phyloP scores from a whole-genome alignment of 2,797 vertebrate genomes.

The Myioborus melanocephalus region DNA sequence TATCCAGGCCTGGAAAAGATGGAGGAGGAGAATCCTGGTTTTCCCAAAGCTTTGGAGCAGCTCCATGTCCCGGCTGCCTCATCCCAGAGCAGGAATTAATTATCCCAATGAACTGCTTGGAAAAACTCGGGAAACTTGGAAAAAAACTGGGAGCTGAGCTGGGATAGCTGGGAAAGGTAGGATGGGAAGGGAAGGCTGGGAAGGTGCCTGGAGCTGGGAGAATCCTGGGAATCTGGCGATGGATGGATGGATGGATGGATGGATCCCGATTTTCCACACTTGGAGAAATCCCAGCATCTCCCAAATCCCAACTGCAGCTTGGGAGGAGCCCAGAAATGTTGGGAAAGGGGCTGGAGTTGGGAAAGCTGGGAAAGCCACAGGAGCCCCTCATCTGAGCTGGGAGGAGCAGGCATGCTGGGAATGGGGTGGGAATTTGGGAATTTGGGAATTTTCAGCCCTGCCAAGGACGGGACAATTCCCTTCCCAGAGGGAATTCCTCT shows the following conservation, averaged over 20 bases:
- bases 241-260: not conserved
- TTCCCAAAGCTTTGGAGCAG: not conserved
- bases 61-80: fast-evolving
- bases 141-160: not conserved
- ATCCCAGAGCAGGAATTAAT: conserved; percentile 1
- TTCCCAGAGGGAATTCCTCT: not conserved
- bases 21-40: not conserved
- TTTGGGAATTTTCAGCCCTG: not conserved
- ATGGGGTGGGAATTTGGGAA: not conserved
- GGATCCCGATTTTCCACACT: fast-evolving
- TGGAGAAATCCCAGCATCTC: not conserved
- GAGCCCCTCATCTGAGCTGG: not conserved
- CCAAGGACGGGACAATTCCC: not conserved
- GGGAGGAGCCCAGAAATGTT: not conserved
- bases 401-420: not conserved
- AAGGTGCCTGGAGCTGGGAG: not conserved
- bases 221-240: fast-evolving
- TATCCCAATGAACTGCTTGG: conserved; percentile 36
- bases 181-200: not conserved
- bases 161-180: not conserved
- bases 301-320: not conserved
- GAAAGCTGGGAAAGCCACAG: not conserved
- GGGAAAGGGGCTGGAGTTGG: not conserved
- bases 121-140: not conserved
- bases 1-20: not conserved